Conservation (phyloP, 2,888 invertebrate genomes). For the Papilio elwesi region DNA sequence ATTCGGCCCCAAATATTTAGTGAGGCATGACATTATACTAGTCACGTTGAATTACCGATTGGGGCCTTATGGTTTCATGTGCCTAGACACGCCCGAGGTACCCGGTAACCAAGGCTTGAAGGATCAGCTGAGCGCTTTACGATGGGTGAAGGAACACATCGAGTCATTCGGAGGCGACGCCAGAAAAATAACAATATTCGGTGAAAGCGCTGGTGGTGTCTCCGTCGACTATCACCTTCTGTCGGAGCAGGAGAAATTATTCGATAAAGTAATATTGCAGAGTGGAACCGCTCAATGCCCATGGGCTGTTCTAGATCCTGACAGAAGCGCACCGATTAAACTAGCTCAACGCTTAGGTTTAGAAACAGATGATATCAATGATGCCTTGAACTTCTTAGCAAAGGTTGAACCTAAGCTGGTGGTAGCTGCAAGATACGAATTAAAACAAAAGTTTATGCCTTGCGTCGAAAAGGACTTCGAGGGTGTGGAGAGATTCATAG, state of each 20-base stretch:
- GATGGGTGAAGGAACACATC: constrained; percentile 66
- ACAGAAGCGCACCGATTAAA: constrained; percentile 51
- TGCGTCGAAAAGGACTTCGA: constrained; percentile 59
- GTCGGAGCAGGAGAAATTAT: constrained; percentile 56
- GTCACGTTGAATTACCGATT: constrained; percentile 66
- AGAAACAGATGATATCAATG: constrained; percentile 48
- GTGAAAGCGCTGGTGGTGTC: constrained; percentile 62
- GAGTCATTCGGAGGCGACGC: constrained; percentile 64
- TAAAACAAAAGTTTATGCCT: constrained; percentile 48
- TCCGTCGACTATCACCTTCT: constrained; percentile 60
- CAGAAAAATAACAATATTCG: constrained; percentile 61
- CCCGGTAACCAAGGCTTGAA: constrained; percentile 69
- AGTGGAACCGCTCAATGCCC: constrained; percentile 55
- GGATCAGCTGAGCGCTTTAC: constrained; percentile 61
- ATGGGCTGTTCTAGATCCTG: constrained; percentile 48
- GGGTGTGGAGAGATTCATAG: constrained; percentile 51
- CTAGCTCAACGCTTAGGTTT: constrained; percentile 57
- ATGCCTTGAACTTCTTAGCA: constrained; percentile 58
- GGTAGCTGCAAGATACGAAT: constrained; percentile 51
- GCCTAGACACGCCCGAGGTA: constrained; percentile 56
- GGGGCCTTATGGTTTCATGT: constrained; percentile 69
- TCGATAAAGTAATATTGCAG: constrained; percentile 60
- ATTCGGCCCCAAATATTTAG: constrained; percentile 59
- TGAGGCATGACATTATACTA: constrained; percentile 60
- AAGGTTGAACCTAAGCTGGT: constrained; percentile 52